These are phyloP conservation scores for Machaerirhynchus nigripectus DNA, from an alignment of 2,113 vertebrate genomes.

Conservation along the genomic window DNA sequence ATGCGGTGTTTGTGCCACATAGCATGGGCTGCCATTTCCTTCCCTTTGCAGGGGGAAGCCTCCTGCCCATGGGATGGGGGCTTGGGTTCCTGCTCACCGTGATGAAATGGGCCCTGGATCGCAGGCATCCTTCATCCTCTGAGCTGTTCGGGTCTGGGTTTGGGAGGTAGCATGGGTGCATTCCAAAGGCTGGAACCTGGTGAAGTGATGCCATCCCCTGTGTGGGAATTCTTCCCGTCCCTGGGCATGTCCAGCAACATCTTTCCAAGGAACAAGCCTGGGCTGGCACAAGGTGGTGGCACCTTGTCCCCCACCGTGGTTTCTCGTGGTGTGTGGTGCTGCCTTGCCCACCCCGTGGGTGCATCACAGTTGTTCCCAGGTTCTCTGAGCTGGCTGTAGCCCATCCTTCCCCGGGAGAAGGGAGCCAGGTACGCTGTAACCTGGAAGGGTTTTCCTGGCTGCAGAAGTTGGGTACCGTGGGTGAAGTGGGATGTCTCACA, in stretches of 20 bases:
- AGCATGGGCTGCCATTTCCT: neutral
- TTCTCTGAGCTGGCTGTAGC: neutral
- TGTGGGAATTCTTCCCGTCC: neutral
- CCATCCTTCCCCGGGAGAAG: neutral
- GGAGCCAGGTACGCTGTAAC: neutral
- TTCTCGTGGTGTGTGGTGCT: neutral
- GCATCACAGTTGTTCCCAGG: neutral
- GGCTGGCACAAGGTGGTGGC: neutral
- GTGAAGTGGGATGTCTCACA: neutral
- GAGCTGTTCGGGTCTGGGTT: neutral
- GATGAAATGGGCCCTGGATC: neutral
- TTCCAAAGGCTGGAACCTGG: neutral
- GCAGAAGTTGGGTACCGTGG: neutral
- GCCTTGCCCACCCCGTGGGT: neutral
- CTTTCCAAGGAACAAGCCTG: neutral
- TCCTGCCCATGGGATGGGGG: neutral
- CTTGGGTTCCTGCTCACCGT: neutral
- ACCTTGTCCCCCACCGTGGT: neutral
- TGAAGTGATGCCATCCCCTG: neutral
- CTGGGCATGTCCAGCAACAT: too few species aligned
- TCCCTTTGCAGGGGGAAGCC: neutral
- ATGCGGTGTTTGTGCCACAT: accelerated
- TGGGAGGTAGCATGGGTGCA: neutral
- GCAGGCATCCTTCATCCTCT: neutral
- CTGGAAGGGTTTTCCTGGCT: neutral